Conservation (phyloP, 2,113 vertebrate species). For the Stigmatopora argus region DNA sequence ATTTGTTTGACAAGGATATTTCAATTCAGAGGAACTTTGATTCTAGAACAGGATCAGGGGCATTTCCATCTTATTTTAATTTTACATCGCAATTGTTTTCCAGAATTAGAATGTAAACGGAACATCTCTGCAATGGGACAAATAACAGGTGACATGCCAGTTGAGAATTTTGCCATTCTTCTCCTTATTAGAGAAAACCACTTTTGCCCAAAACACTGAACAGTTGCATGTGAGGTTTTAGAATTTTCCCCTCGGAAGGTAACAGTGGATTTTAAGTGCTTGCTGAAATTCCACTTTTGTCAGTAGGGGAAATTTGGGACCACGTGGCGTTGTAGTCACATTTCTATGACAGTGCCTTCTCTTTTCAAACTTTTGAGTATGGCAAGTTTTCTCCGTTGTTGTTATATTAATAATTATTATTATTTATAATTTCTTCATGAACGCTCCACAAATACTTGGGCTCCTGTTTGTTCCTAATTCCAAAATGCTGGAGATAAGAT, state of each 20-base stretch:
- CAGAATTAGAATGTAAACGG: not conserved
- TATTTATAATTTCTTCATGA: not conserved
- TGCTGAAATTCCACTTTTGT: not conserved
- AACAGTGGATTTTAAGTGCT: not conserved
- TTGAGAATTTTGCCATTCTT: not conserved
- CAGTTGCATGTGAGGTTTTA: not conserved
- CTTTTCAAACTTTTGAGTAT: not conserved
- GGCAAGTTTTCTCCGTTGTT: not conserved
- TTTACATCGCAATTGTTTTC: not conserved
- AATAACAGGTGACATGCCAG: too few species aligned
- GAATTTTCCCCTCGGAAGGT: not conserved
- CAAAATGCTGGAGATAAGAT: slow-evolving; percentile 64
- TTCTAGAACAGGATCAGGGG: not conserved
- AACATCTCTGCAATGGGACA: not conserved
- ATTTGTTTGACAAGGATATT: slow-evolving; percentile 68
- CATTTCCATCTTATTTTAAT: not conserved
- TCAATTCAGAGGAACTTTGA: not conserved
- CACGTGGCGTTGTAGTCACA: slow-evolving; percentile 2
- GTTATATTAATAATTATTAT: not conserved
- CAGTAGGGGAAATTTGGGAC: not conserved
- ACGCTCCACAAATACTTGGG: not conserved
- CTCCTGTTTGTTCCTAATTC: slow-evolving; percentile 19
- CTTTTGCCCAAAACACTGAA: not conserved
- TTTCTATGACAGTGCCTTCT: not conserved
- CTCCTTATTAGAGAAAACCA: not conserved